Evolutionary conservation across 1,140 invertebrate genomes (phyloP), one percentile per base, ranked within the genome.

Genomic region (Proctacanthus coquilletti): DNA sequence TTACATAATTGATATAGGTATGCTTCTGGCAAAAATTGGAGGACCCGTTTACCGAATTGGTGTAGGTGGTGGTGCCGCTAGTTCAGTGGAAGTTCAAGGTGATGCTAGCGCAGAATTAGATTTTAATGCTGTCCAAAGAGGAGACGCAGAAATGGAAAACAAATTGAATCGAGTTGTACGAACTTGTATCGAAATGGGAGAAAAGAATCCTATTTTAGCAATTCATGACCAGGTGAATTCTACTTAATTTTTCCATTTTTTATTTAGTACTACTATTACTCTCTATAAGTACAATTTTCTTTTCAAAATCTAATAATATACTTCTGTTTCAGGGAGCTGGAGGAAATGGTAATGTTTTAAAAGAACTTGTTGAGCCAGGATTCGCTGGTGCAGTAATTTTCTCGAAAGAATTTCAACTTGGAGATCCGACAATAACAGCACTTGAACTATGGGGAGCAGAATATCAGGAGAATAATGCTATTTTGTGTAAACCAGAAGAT

Each of bases 71-170:
- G 94, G 93, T 19, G 81, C 93, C 1, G 94, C 93, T 0, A 93
- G 87, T 44, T 97, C 92, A 0, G 81, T 96, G n/a, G 79, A 89
- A 45, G 80, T 84, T n/a, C 68, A 87, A 64, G 86, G 79, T 30
- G 82, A 88, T 40, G 84, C 91, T 47, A 80, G 81, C 49, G 70
- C 74, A 2, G 80, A 88, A 40, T 57, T 97, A 4, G 93, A 98
- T 63, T 95, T 94, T 51, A 86, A 84, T 48, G 94, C 94, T 3
- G 94, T 98, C 0, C 94, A 98, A 65, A 70, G 94, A 63, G 89
- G 93, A 23, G 93, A 98, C 69, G 81, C 93, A 2, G 93, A 98
- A 70, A 98, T 98, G 93, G 93, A 95, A 47, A 91, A 97, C 52
- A 96, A 96, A 62, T 53, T 98, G 9, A 96, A 98, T 61, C 65